Evolutionary conservation across 2,797 vertebrate genomes (phyloP), one percentile per base, ranked within the genome.

Genomic region (Phoebastria nigripes): DNA sequence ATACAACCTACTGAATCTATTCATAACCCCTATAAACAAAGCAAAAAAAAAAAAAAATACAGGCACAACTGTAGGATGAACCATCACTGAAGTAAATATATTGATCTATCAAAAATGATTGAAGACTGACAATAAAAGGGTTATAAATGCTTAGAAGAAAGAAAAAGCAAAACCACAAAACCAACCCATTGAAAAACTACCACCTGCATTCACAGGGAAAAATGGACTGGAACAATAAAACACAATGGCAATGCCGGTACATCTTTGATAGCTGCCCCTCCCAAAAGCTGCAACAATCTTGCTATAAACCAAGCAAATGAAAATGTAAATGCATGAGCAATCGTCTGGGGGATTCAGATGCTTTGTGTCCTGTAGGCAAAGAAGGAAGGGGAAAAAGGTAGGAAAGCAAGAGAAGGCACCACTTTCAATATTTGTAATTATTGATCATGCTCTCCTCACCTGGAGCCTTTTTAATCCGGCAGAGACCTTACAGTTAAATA

Each of bases 71-170:
- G 72, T 74, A 90, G 79, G 85, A 93, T 80, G 84, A 92, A n/a
- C 92, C 87, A 80, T 58, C 74, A 74, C 71, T 81, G 82, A 94
- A 91, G 82, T 90, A 95, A 96, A 93, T 93, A 95, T 89, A 96
- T 93, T 94, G 94, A 94, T 92, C 87, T 78, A 93, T 95, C 94
- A 94, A 95, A 91, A 96, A 79, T 97, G 91, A 96, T 89, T 94
- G 93, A 97, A 94, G 90, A 73, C 69, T 96, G 94, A 95, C 95
- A 97, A 97, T 95, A 95, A 95, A 95, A 96, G 80, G 74, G 80
- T 72, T 91, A 90, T 91, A 95, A 96, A 97, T 72, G 87, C 82
- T 91, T 79, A 81, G 77, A 93, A 91, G 52, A 92, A 90, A 62
- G 41, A 94, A 35, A 86, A 94, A 91, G 89, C 39, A 89, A 95